These are phyloP conservation scores for Dendrocincla tyrannina DNA, from an alignment of 2,797 vertebrate species.

Conservation along the genomic window DNA sequence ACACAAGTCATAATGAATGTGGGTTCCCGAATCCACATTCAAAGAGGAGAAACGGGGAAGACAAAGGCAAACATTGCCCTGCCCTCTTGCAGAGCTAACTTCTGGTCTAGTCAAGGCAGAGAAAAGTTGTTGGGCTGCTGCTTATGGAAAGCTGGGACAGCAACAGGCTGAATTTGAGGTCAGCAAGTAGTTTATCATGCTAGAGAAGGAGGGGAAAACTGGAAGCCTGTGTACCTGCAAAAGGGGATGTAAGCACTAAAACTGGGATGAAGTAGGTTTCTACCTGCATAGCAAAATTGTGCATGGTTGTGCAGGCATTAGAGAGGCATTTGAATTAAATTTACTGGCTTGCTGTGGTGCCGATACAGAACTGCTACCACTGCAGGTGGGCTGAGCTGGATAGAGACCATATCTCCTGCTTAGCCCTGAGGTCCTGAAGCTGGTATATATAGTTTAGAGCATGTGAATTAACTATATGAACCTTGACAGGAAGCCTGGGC, in stretches of 20 bases:
- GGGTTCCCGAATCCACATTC: not conserved
- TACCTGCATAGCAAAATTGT: not conserved
- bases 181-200: not conserved
- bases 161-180: not conserved
- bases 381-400: not conserved
- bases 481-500: not conserved
- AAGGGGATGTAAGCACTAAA: not conserved
- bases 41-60: not conserved
- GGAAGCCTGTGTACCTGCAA: not conserved
- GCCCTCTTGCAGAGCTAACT: not conserved
- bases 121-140: not conserved
- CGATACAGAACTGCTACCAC: not conserved
- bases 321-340: not conserved
- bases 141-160: not conserved
- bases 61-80: not conserved
- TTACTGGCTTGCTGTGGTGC: not conserved
- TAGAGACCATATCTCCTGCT: not conserved
- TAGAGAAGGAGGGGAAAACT: not conserved
- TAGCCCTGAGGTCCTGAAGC: not conserved
- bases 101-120: not conserved
- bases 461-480: not conserved
- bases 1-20: not conserved
- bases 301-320: not conserved
- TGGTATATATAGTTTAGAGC: not conserved
- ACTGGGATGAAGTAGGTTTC: not conserved